Conservation (phyloP, 2,113 vertebrate genomes). For the Festucalex cinctus region DNA sequence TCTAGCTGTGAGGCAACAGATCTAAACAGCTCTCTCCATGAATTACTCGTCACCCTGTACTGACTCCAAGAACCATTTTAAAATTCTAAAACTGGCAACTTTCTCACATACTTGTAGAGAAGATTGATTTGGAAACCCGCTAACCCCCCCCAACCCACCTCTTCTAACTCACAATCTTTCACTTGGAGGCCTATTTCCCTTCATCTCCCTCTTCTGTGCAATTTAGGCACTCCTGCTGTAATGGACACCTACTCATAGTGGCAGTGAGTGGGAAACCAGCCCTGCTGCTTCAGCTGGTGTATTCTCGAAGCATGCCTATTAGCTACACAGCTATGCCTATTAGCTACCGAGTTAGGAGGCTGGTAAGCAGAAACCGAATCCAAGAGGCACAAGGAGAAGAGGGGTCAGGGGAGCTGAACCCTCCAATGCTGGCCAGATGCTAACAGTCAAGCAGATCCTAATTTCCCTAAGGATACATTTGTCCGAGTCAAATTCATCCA, state of each 20-base stretch:
- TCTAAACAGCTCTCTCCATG: neutral
- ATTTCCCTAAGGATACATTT: constrained; percentile 14
- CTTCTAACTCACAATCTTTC: constrained; percentile 12
- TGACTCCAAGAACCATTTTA: neutral
- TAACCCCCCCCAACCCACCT: neutral
- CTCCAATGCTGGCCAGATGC: constrained; percentile 24
- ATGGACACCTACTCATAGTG: constrained; percentile 48
- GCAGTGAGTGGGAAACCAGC: constrained; percentile 31
- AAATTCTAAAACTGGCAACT: neutral
- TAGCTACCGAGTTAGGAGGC: constrained; percentile 11
- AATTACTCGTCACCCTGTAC: neutral
- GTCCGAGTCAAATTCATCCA: constrained; percentile 37
- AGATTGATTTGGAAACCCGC: constrained; percentile 2
- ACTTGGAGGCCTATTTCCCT: constrained; percentile 30
- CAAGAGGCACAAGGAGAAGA: constrained; percentile 6
- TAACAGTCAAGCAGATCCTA: constrained; percentile 10
- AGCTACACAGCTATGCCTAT: constrained; percentile 34
- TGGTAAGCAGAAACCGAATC: constrained; percentile 3
- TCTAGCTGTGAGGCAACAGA: neutral
- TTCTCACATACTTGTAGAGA: neutral
- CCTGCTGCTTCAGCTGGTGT: constrained; percentile 22
- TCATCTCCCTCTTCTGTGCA: constrained; percentile 43
- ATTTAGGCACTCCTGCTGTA: constrained; percentile 53
- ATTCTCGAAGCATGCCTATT: constrained; percentile 34
- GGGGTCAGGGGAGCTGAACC: neutral